Evolutionary conservation across 2,113 vertebrate species (phyloP).

Genomic region (Gymnobelideus leadbeateri): DNA sequence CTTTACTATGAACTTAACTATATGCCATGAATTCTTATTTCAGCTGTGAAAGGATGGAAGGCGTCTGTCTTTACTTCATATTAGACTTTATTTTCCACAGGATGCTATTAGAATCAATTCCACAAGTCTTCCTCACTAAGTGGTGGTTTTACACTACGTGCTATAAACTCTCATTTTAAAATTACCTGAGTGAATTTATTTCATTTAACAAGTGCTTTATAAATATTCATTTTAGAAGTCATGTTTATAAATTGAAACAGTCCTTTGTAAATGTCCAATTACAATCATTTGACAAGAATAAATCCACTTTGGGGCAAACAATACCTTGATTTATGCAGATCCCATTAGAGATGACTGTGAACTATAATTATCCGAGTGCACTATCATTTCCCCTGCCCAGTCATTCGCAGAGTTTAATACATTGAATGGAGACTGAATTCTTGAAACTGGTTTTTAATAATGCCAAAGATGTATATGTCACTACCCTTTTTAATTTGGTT

Average conservation of each 20-base stretch:
- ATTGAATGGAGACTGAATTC: slow-evolving; percentile 76
- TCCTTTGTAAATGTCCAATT: slow-evolving; percentile 79
- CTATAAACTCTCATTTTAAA: slow-evolving; percentile 75
- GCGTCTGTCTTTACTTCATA: slow-evolving; percentile 40
- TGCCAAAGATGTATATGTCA: slow-evolving; percentile 61
- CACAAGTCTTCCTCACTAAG: slow-evolving; percentile 57
- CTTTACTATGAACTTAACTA: background rate
- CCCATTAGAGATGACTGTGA: slow-evolving; percentile 77
- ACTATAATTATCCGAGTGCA: slow-evolving; percentile 80
- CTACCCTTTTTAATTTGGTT: slow-evolving; percentile 64
- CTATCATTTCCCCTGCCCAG: slow-evolving; percentile 81
- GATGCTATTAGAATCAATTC: slow-evolving; percentile 32
- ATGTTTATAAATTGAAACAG: slow-evolving; percentile 78
- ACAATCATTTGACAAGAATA: slow-evolving; percentile 80
- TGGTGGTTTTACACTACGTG: slow-evolving; percentile 65
- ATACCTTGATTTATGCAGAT: slow-evolving; percentile 80
- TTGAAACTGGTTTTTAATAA: slow-evolving; percentile 40
- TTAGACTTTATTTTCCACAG: slow-evolving; percentile 61
- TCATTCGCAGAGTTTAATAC: slow-evolving; percentile 77
- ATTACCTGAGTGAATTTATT: slow-evolving; percentile 80
- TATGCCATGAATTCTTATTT: slow-evolving; percentile 1
- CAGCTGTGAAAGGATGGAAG: background rate
- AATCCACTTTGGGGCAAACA: slow-evolving; percentile 79
- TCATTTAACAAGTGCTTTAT: slow-evolving; percentile 78
- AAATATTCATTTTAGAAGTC: slow-evolving; percentile 80